Conservation (phyloP, 2,888 invertebrate species). For the Gnatocerus cornutus region DNA sequence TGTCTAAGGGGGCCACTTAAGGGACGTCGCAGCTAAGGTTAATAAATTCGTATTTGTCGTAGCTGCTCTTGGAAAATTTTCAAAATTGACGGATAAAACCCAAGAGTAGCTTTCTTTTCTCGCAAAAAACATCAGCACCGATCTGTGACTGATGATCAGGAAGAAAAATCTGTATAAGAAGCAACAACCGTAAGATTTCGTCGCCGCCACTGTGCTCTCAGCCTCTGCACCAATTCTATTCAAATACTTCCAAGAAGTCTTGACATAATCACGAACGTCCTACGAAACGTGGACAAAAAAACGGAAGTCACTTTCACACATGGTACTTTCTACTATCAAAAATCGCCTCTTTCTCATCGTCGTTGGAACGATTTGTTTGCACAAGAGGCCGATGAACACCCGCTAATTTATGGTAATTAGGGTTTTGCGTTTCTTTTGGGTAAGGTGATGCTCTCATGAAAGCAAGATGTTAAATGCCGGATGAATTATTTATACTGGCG, state of each 20-base stretch:
- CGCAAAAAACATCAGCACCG: too few species aligned
- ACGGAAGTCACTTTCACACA: constrained; percentile 28
- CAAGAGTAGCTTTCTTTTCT: too few species aligned
- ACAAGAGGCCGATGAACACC: constrained; percentile 10
- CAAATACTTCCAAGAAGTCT: constrained; percentile 29
- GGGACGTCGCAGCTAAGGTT: too few species aligned
- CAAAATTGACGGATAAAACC: too few species aligned
- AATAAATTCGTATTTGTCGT: too few species aligned
- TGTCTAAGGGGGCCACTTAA: not conserved
- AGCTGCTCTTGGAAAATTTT: too few species aligned
- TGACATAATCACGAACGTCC: constrained; percentile 15
- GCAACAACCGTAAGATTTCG: not conserved
- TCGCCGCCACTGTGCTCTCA: constrained; percentile 9
- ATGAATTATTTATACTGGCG: constrained; percentile 38
- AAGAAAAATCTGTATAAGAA: too few species aligned
- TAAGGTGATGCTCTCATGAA: constrained; percentile 20
- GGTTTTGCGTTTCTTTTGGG: constrained; percentile 9
- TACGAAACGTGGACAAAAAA: constrained; percentile 19
- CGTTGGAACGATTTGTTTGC: constrained; percentile 1
- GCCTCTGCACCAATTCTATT: constrained; percentile 36
- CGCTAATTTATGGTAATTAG: constrained; percentile 27
- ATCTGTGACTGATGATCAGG: too few species aligned
- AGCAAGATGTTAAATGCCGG: constrained; percentile 25
- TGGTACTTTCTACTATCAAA: constrained; percentile 25
- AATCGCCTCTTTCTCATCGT: constrained; percentile 13